phyloP scores from a whole-genome alignment of 2,888 invertebrate species.

The Leucophenga montana region DNA sequence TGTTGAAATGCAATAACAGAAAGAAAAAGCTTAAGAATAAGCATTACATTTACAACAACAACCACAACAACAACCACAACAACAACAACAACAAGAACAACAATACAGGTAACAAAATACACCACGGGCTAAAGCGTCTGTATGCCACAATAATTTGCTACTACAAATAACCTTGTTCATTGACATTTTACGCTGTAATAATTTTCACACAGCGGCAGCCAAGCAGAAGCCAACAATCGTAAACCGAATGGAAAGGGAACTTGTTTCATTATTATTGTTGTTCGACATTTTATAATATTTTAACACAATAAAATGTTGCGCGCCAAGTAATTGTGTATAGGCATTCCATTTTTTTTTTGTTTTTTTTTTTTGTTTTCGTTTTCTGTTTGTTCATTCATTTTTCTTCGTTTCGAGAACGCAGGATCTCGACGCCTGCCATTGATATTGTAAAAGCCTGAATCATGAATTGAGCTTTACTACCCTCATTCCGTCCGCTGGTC shows the following conservation, averaged over 20 bases:
- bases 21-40: too few relatives aligned
- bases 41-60: not conserved
- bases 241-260: not conserved
- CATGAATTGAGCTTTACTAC: too few relatives aligned
- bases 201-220: constrained; percentile 33
- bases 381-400: not conserved
- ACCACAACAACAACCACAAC: too few relatives aligned
- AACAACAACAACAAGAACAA: constrained; percentile 31
- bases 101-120: too few relatives aligned
- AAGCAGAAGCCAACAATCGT: constrained; percentile 9
- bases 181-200: constrained; percentile 42
- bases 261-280: constrained; percentile 24
- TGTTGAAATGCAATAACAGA: too few relatives aligned
- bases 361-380: constrained; percentile 28
- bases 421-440: not conserved
- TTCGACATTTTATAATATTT: constrained; percentile 26
- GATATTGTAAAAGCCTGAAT: too few relatives aligned
- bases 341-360: constrained; percentile 39
- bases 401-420: not conserved
- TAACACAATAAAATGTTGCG: constrained; percentile 40
- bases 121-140: not conserved
- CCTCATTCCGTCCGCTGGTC: not conserved
- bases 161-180: constrained; percentile 28
- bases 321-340: constrained; percentile 37
- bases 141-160: constrained; percentile 3